Percentiles rank a stretch among this genome's conserved stretches.
These are phyloP conservation scores for Gnatocerus cornutus DNA, from an alignment of 2,888 invertebrate genomes.

Conservation along the genomic window DNA sequence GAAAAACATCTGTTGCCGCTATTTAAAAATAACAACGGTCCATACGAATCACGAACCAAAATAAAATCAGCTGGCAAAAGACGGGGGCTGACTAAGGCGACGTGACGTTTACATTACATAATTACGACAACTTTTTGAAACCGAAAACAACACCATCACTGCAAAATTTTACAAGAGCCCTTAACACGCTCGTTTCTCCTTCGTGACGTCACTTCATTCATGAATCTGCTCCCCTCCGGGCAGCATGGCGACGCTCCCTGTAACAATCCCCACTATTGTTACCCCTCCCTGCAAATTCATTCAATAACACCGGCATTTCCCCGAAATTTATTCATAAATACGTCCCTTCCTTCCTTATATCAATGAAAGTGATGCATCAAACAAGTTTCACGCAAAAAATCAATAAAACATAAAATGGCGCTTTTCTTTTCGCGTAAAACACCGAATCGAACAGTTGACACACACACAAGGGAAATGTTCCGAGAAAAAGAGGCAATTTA, in stretches of 20 bases:
- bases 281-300: constrained; percentile 47
- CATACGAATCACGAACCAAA: constrained; percentile 64
- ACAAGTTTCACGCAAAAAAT: constrained; percentile 25
- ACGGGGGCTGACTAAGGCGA: constrained; percentile 62
- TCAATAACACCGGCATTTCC: constrained; percentile 40
- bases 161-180: constrained; percentile 16
- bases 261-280: constrained; percentile 48
- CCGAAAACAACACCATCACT: constrained; percentile 15
- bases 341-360: constrained; percentile 28
- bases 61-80: constrained; percentile 66
- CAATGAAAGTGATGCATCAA: constrained; percentile 42
- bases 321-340: constrained; percentile 42
- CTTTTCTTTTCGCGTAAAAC: not conserved
- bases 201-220: constrained; percentile 65
- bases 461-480: no score
- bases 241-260: constrained; percentile 53
- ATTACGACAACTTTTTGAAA: constrained; percentile 31
- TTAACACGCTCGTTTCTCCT: constrained; percentile 22
- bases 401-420: constrained; percentile 34
- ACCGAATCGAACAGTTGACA: not conserved
- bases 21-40: constrained; percentile 65
- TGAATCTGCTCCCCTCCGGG: constrained; percentile 58
- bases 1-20: constrained; percentile 67
- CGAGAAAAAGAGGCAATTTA: no score
- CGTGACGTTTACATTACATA: constrained; percentile 53